Base-by-base conservation (phyloP, 2,888 invertebrate genomes). In the Rhingia campestris region DNA sequence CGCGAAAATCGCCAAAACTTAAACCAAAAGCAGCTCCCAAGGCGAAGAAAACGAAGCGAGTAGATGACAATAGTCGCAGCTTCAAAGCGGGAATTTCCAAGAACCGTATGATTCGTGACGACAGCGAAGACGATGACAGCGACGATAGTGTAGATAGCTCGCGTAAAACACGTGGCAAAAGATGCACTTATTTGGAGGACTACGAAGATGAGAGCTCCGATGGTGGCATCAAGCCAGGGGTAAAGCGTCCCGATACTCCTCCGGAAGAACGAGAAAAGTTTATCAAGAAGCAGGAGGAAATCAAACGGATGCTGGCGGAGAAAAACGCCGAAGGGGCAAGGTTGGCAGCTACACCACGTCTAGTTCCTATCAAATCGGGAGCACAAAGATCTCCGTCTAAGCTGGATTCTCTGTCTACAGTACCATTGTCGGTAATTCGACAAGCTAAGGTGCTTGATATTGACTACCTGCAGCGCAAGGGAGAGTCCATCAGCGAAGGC, bases 51-150 rank as follows among this genome's bases (percentile, higher is more conserved):
- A 74, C 86, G 2, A 91, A 90, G 73, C 88, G 88, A 9, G 67
- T 89, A 4, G 89, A 90, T 54, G 90, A 90, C 63, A 88, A 90
- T 72, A 89, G 89, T 6, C 92, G 91, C 86, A 89, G 91, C 56
- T 92, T 92, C 86, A 92, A 91, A 58, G 92, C 90, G 79, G 91
- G 89, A 59, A 58, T 66, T 12, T 70, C 96, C 0, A 91, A 96
- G 5, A 96, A 95, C 85, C 93, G 94, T 87, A 95, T 95, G 91
- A 95, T 95, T 81, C 94, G 95, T 89, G 96, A 96, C 88, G 94
- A 95, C 4, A 97, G 96, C 91, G 94, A 87, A 4, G 87, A 88
- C 9, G 92, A 93, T 7, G 93, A 93, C 67, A 93, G 92, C 51
- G 93, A 92, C 4, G 89, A 92, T 91, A 69, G 92, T 91, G 79